These are phyloP conservation scores for Drosophila paucipuncta DNA, from an alignment of 2,888 invertebrate species.

Conservation along the genomic window DNA sequence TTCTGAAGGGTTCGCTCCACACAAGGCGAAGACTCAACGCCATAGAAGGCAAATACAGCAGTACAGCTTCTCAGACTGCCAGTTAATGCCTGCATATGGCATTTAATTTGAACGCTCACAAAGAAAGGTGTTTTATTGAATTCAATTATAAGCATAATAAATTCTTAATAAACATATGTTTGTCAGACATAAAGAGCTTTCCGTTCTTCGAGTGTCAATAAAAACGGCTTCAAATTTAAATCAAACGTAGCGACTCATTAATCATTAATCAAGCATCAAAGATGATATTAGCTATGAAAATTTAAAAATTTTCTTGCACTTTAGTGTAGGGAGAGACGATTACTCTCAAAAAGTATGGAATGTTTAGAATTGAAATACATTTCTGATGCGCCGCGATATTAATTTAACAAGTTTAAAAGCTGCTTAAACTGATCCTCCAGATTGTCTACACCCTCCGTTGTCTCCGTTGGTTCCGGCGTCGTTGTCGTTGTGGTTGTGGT, in stretches of 20 bases:
- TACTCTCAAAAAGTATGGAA: not conserved
- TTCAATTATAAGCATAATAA: slow-evolving; percentile 24
- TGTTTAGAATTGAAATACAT: slow-evolving; percentile 6
- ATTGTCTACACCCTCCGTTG: slow-evolving; percentile 47
- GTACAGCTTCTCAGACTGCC: slow-evolving; percentile 26
- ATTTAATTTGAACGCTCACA: slow-evolving; percentile 13
- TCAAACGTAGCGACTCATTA: not conserved
- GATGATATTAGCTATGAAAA: not conserved
- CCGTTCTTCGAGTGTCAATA: slow-evolving; percentile 19
- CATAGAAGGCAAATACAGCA: slow-evolving; percentile 61
- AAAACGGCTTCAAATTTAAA: slow-evolving; percentile 3
- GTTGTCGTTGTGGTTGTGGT: slow-evolving; percentile 56
- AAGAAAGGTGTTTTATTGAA: slow-evolving; percentile 17
- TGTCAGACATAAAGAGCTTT: not conserved
- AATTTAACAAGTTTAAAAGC: slow-evolving; percentile 77
- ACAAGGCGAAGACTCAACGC: slow-evolving; percentile 42
- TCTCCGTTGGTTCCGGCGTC: slow-evolving; percentile 34
- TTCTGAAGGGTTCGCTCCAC: slow-evolving; percentile 28
- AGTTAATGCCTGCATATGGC: slow-evolving; percentile 40
- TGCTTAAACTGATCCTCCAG: slow-evolving; percentile 73
- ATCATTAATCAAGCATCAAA: not conserved
- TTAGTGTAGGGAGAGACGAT: not conserved
- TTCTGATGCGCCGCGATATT: slow-evolving; percentile 43
- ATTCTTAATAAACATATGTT: slow-evolving; percentile 41
- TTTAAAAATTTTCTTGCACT: not conserved